Base-by-base conservation (phyloP, 2,888 invertebrate genomes). In the Napeogenes inachia region DNA sequence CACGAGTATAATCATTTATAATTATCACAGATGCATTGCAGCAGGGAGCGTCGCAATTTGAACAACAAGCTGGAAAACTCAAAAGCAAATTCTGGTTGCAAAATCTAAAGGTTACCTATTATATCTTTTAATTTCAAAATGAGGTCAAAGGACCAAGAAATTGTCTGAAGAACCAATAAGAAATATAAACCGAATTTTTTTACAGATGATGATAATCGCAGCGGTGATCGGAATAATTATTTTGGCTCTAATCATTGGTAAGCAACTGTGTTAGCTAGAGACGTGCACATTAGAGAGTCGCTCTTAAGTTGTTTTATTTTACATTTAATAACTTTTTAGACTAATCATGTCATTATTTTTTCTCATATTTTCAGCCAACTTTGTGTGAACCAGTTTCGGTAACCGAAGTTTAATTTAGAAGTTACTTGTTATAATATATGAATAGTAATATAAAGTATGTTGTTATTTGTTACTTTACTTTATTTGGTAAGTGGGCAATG, bases 1-100 rank as follows among this genome's bases (percentile, higher is more conserved):
- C 4, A 56, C 35, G 12, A 1, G 55, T 12, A 21, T 21, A 21
- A 32, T 32, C 30, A 54, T 38, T 30, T 56, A 42, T 30, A 6
- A 21, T 12, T 33, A 55, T 58, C 82, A 75, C 81, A 91, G 98
- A 98, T 92, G 98, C 98, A 68, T 90, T 98, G 64, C 97, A 98
- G 80, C 97, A 97, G 84, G 97, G 97, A 60, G 98, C 98, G 70
- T 98, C 98, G 79, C 97, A 98, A 81, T 99, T 99, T 82, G 98
- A 98, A 87, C 98, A 98, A 75, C 97, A 98, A 82, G 98, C 98
- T 70, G 98, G 98, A 67, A 98, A 98, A 91, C 92, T 98, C 85
- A 98, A 98, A 92, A 93, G 97, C 89, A 98, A 98, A 92, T 98
- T 97, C 85, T 99, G 98, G 98, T 95, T 98, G 94, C 98, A 98